A percentile compares a stretch with the other conserved stretches of the same genome.
Evolutionary conservation across 2,888 invertebrate genomes (phyloP).

Genomic region (Andrena praecox): DNA sequence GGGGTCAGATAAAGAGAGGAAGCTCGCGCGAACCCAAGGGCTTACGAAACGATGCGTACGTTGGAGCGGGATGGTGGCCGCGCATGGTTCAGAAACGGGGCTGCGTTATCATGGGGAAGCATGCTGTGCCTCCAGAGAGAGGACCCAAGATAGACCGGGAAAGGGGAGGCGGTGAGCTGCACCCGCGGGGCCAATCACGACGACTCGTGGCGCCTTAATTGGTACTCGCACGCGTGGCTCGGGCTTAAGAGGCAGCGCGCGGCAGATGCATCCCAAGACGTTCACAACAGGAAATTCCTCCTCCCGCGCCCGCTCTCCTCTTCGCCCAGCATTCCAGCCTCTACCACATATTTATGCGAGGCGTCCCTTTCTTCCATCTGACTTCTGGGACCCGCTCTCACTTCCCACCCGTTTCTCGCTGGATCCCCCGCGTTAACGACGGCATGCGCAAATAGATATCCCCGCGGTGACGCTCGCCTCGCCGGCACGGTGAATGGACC

Average conservation of each 20-base stretch:
- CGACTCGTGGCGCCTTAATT: conserved; percentile 73
- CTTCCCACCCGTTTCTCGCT: conserved; percentile 38
- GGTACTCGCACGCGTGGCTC: conserved; percentile 72
- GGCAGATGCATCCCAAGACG: conserved; percentile 82
- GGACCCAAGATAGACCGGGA: conserved; percentile 22
- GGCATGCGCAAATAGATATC: conserved; percentile 79
- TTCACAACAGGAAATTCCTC: conserved; percentile 83
- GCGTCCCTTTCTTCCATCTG: conserved; percentile 60
- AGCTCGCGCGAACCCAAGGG: conserved; percentile 9
- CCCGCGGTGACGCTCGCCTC: conserved; percentile 37
- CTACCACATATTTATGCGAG: conserved; percentile 56
- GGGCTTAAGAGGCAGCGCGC: conserved; percentile 72
- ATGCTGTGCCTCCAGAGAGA: conserved; percentile 24
- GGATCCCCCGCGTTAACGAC: conserved; percentile 53
- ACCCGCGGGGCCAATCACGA: conserved; percentile 67
- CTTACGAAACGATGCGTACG: conserved; percentile 32
- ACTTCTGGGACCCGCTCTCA: conserved; percentile 48
- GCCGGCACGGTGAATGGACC: conserved; percentile 79
- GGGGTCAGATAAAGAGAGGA: conserved; percentile 24
- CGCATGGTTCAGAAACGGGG: conserved; percentile 19
- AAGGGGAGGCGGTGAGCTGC: conserved; percentile 43
- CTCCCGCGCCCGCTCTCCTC: conserved; percentile 64
- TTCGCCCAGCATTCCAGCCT: conserved; percentile 53
- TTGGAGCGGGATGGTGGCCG: conserved; percentile 6
- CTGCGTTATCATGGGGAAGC: conserved; percentile 31